Conservation (phyloP, 2,888 invertebrate genomes). For the Monoplex corrugatus region DNA sequence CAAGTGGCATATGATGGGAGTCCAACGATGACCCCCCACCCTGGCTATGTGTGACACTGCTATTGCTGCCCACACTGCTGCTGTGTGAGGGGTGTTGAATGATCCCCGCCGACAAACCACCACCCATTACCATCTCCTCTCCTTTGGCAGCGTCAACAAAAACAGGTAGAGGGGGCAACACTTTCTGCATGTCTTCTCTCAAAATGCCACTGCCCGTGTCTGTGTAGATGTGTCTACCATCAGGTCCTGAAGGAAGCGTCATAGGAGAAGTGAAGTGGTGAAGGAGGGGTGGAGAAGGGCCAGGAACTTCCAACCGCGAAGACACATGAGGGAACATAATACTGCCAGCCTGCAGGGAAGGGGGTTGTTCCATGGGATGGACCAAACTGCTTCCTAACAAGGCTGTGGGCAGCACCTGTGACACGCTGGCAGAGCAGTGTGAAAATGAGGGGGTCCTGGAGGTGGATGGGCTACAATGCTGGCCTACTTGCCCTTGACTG, state of each 20-base stretch:
- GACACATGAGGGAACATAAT: not conserved
- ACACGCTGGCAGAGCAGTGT: constrained; percentile 37
- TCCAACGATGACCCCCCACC: constrained; percentile 33
- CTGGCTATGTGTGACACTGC: not conserved
- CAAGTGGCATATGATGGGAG: not conserved
- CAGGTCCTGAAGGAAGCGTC: not conserved
- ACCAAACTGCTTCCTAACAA: not conserved
- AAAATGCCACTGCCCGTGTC: constrained; percentile 33
- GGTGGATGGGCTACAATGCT: not conserved
- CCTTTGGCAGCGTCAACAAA: constrained; percentile 61
- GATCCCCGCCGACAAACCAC: not conserved
- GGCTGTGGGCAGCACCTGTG: not conserved
- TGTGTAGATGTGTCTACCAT: constrained; percentile 23
- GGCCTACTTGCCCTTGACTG: not conserved
- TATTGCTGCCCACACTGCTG: not conserved
- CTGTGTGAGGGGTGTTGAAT: constrained; percentile 13
- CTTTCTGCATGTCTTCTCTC: constrained; percentile 62
- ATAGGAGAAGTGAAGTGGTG: not conserved
- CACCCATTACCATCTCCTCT: constrained; percentile 32
- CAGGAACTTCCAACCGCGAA: constrained; percentile 18
- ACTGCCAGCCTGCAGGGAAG: not conserved
- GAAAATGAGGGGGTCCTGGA: constrained; percentile 33
- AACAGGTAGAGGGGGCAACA: constrained; percentile 61
- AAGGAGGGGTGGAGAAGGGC: constrained; percentile 28
- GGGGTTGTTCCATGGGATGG: constrained; percentile 32